Evolutionary conservation across 2,797 vertebrate genomes (phyloP).

Genomic region (Scleropages formosus): DNA sequence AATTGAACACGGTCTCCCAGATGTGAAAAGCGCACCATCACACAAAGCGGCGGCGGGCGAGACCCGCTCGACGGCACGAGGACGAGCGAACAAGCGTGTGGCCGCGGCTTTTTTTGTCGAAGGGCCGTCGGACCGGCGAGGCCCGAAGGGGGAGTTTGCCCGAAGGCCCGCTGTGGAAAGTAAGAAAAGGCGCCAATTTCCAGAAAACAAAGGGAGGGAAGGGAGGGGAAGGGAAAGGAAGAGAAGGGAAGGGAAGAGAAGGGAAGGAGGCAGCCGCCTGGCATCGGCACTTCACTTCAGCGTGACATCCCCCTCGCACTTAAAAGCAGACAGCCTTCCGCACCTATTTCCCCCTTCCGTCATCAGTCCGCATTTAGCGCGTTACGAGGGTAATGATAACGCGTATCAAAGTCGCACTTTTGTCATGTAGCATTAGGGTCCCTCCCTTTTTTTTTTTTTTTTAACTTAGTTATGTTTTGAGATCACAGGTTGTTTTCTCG

Average conservation of each 20-base stretch:
- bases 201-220: conserved; percentile 32
- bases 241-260: conserved; percentile 22
- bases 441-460: conserved; percentile 56
- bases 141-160: background rate
- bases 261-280: conserved; percentile 47
- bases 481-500: conserved; percentile 67
- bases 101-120: conserved; percentile 13
- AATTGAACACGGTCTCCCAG: conserved; percentile 3
- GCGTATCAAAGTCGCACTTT: conserved; percentile 72
- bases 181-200: conserved; percentile 11
- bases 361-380: conserved; percentile 67
- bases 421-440: conserved; percentile 68
- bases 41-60: background rate
- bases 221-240: background rate
- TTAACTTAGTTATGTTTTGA: conserved; percentile 57
- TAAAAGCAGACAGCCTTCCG: conserved; percentile 60
- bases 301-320: conserved; percentile 56
- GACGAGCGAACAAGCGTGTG: background rate
- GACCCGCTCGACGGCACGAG: background rate
- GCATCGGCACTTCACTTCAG: conserved; percentile 52
- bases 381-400: conserved; percentile 62
- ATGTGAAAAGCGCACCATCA: background rate
- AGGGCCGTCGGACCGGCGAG: conserved; percentile 1
- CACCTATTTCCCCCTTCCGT: conserved; percentile 67
- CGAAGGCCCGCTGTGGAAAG: background rate